These are phyloP conservation scores for Pampusana beccarii DNA, from an alignment of 2,113 vertebrate genomes.

Conservation along the genomic window DNA sequence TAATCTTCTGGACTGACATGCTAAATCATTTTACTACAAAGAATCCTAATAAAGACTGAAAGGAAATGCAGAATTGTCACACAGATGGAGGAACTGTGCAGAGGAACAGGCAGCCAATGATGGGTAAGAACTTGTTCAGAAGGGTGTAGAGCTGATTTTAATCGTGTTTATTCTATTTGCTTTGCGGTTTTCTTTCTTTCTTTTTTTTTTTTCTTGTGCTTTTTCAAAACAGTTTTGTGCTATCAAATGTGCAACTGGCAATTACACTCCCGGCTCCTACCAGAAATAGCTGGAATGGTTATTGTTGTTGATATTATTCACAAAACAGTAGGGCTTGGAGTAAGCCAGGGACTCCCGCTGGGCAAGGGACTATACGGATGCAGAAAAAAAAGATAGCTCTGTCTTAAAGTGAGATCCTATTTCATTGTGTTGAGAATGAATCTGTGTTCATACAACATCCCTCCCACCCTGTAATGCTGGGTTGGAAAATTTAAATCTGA, in stretches of 20 bases:
- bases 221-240: slow-evolving; percentile 10
- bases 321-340: slow-evolving; percentile 24
- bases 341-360: slow-evolving; percentile 1
- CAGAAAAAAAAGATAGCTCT: not conserved
- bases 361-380: not conserved
- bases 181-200: not conserved
- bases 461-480: not conserved
- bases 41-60: slow-evolving; percentile 22
- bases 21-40: slow-evolving; percentile 1
- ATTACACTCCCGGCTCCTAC: not conserved
- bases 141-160: slow-evolving; percentile 3
- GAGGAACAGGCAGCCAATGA: not conserved
- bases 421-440: not conserved
- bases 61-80: not conserved
- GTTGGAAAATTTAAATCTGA: not conserved
- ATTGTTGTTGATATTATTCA: slow-evolving; percentile 50
- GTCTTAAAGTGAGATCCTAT: not conserved
- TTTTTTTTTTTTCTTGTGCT: not conserved
- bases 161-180: not conserved
- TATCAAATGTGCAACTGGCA: slow-evolving; percentile 6
- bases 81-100: slow-evolving; percentile 10
- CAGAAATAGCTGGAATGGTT: slow-evolving; percentile 8
- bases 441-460: not conserved
- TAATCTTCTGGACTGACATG: not conserved
- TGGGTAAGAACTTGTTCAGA: not conserved